Base-by-base conservation (phyloP, 92 coral and sea anemone species). In the Isaurus tuberculatus region DNA sequence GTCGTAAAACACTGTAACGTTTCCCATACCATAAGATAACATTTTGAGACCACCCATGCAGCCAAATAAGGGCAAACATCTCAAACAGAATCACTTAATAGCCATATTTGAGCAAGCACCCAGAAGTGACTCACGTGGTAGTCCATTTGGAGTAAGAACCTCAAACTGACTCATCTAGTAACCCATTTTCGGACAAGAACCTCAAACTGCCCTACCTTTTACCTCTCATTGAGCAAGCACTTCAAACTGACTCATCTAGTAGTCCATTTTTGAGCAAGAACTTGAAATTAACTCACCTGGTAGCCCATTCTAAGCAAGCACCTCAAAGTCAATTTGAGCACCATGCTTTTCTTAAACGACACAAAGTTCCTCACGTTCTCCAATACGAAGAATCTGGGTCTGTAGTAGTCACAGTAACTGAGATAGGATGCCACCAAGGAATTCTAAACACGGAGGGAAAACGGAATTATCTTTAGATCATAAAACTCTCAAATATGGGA, bases 291-390 rank as follows among this genome's bases (percentile, higher is more conserved):
- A 36, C 86, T 69, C 63, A 96, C 99, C 98, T 96, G 99, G 81
- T 96, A 96, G 30, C 99, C 99, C 99, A 97, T 97, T 79, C 91
- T 88, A 13, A 97, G 90, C 10, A 97, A 87, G 33, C 99, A 97
- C 31, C 99, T 86, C 32, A 97, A 80, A 0, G 99, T 97, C 20
- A 97, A 88, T 87, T 97, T 97, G 4, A 97, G 90, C n/a, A 97
- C 98, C 99, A 97, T 97, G 85, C 95, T 94, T 30, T 89, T 90
- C 67, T 97, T 97, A 86, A 92, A 97, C 2, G 98, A 97, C 57
- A 97, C 99, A 73, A 97, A 97, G 83, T 94, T 97, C 28, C 98
- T 95, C 36, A 97, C 99, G 49, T 97, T 97, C 84, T 97, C 99
- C 84, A 97, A 84, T 44, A 97, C 92, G 86, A 96, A 96, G 88